Evolutionary conservation across 2,888 invertebrate genomes (phyloP), one percentile per base, ranked within the genome.

Genomic region (Cyrtodaria siliqua): DNA sequence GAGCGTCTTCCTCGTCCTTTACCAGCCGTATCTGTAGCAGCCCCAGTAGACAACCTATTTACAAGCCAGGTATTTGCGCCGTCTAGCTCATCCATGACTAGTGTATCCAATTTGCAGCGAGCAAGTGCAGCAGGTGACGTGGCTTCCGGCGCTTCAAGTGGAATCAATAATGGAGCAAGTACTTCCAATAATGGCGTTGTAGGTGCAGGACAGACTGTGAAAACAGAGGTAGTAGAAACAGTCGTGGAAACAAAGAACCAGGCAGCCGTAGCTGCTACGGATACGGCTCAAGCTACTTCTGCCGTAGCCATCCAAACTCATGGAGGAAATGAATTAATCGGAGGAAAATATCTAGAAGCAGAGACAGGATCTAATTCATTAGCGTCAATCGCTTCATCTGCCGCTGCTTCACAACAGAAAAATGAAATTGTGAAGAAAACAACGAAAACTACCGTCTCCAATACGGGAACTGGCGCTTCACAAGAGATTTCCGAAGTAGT

Each of bases 141-240:
- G n/a, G n/a, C n/a, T n/a, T n/a, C n/a, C n/a, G n/a, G n/a, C n/a
- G n/a, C n/a, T n/a, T n/a, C n/a, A n/a, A n/a, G n/a, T n/a, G n/a
- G n/a, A n/a, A n/a, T n/a, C n/a, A n/a, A n/a, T n/a, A n/a, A n/a
- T n/a, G n/a, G n/a, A n/a, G n/a, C n/a, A n/a, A 33, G 33, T 33
- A 33, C 12, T 8, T 9, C 6, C 16, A 16, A 44, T 16, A 3
- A 6, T 40, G 57, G 9, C 14, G 56, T 14, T 16, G 26, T 26
- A 40, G 55, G 49, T 55, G 59, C 47, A 3, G 57, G 55, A n/a
- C 52, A 59, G n/a, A 75, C 61, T 4, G 66, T 71, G 14, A 56
- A 70, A 55, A 79, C 73, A 20, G 63, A 74, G 56, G 59, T 74
- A 24, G 64, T 79, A 12, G 73, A 70, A 63, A 74, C 74, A 0